These are phyloP conservation scores for Cephus nigrinus DNA, from an alignment of 2,888 invertebrate species.

Conservation along the genomic window DNA sequence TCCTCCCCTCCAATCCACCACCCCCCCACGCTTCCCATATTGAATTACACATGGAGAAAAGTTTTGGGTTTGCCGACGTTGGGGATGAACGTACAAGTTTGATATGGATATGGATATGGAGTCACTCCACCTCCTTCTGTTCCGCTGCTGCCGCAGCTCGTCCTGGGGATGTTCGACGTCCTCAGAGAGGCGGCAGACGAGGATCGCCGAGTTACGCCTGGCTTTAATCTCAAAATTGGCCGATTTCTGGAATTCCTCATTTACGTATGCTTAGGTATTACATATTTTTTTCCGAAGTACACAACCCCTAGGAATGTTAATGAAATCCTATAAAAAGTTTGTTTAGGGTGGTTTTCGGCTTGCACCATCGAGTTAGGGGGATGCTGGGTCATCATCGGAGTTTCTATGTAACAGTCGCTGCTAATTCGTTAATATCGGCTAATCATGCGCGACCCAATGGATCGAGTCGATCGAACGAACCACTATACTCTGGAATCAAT, in stretches of 20 bases:
- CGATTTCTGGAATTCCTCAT: conserved; percentile 5
- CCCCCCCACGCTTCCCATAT: conserved; percentile 36
- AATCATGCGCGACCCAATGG: conserved; percentile 52
- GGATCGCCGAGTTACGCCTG: conserved; percentile 32
- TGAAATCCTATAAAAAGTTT: not conserved
- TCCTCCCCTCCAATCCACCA: not conserved
- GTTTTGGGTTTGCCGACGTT: conserved; percentile 41
- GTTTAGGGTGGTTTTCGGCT: not conserved
- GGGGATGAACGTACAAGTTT: conserved; percentile 46
- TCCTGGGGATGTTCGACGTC: not conserved
- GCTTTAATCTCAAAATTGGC: conserved; percentile 51
- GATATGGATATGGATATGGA: conserved; percentile 42
- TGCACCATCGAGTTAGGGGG: not conserved
- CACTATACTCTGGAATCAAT: conserved; percentile 40
- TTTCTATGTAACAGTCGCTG: conserved; percentile 22
- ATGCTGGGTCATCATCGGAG: not conserved
- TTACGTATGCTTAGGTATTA: not conserved
- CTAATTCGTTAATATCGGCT: conserved; percentile 55
- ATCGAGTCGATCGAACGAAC: conserved; percentile 47
- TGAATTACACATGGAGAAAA: conserved; percentile 54
- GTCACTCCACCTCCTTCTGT: conserved; percentile 33
- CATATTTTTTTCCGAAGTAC: not conserved
- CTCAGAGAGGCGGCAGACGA: not conserved
- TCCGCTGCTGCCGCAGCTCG: conserved; percentile 16
- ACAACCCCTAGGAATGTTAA: not conserved